Base-by-base conservation (phyloP, 2,888 invertebrate genomes). In the Drosophila aldrichi region DNA sequence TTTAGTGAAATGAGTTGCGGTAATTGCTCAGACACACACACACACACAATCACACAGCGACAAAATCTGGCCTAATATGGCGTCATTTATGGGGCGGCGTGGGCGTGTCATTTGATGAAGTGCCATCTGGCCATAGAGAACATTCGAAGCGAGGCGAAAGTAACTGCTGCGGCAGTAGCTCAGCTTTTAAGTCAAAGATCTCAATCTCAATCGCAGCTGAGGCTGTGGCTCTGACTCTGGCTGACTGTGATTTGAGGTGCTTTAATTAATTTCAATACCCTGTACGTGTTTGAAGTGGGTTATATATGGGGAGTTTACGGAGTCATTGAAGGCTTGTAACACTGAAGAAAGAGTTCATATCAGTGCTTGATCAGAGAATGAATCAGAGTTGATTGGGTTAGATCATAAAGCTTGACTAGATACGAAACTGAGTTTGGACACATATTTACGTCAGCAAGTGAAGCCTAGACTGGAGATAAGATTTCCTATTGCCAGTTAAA, bases 1-100 rank as follows among this genome's bases (percentile, higher is more conserved):
- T 80, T 82, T 88, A 82, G 87, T 77, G 74, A 86, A 88, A 80
- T 80, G 77, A 86, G 82, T 80, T 86, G 81, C 68, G 57, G 77
- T 86, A 82, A 88, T 82, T 88, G 88, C 74, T 65, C 57, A 51
- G 41, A 61, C 54, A 32, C 51, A 51, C 49, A 65, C n/a, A 43
- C 25, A 49, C 16, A 63, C 38, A 49, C 14, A 51, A 56, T 60
- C 56, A 20, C 20, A 12, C 5, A 43, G 14, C 41, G 18, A n/a
- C 46, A 34, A 32, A 44, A 58, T 61, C 52, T 55, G 56, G 49
- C 82, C 64, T 55, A 69, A 79, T 79, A 70, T 59, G 70, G 77
- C 29, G 65, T 68, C 70, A 77, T 77, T 77, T 80, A 80, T 58
- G 40, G 52, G 56, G 48, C 62, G 54, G 57, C 49, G 86, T 84